phyloP scores from a whole-genome alignment of 2,113 vertebrate genomes.

The Suncus etruscus region DNA sequence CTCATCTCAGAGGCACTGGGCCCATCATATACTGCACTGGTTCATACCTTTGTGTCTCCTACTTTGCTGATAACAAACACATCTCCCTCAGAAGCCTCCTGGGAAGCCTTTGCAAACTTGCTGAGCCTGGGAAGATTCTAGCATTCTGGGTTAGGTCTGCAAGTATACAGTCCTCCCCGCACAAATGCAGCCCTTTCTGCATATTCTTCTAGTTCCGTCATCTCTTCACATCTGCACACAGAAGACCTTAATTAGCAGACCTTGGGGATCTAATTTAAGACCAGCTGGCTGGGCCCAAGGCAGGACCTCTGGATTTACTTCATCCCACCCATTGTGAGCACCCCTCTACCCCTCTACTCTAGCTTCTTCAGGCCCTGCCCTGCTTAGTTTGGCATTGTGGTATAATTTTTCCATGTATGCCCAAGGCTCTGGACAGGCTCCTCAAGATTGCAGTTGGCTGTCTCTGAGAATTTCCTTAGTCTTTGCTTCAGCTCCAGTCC shows the following conservation, averaged over 20 bases:
- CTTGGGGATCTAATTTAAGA: not conserved
- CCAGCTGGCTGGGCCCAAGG: not conserved
- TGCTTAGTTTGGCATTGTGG: not conserved
- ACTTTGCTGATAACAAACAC: not conserved
- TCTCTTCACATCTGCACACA: not conserved
- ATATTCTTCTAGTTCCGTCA: not conserved
- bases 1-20: not conserved
- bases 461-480: not conserved
- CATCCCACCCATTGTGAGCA: not conserved
- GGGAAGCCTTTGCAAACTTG: not conserved
- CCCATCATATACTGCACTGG: not conserved
- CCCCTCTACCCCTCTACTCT: not conserved
- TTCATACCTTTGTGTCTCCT: not conserved
- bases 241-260: conserved; percentile 24
- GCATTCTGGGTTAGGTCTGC: not conserved
- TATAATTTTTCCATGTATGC: conserved; percentile 34
- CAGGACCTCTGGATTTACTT: not conserved
- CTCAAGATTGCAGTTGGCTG: not conserved
- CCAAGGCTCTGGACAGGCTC: not conserved
- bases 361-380: not conserved
- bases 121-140: not conserved
- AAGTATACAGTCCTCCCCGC: not conserved
- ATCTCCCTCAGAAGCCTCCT: not conserved
- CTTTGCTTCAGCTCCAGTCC: not conserved
- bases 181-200: not conserved